Evolutionary conservation across 37 sponge, comb jelly and placozoan genomes (phyloP), one percentile per base, ranked within the genome.

Genomic region (Dysidea cf. avara): DNA sequence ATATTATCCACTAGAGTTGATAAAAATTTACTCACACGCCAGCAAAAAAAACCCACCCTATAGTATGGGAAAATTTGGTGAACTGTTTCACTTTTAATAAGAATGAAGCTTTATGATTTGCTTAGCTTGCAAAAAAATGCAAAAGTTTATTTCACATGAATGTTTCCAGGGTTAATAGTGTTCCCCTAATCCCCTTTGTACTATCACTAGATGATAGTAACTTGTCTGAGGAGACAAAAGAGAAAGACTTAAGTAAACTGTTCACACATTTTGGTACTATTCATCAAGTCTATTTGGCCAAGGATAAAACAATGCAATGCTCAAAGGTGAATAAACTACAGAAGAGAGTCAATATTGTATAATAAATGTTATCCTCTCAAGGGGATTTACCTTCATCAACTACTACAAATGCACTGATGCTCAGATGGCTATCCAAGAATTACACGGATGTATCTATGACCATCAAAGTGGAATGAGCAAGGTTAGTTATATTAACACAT

Each of bases 391-490:
- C 0, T 96, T 92, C 60, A 63, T 96, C 31, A 92, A 82, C 43
- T 96, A 78, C 58, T 57, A 69, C 29, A 22, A 51, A 1, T 39
- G 77, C 39, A 61, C 76, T 16, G 72, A 89, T 76, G 97, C 97
- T 3, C 88, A 84, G 46, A 78, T 82, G 35, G 93, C 97, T 28
- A 85, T 96, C 17, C 43, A 75, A 7, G 68, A 54, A 6, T 59
- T 96, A 37, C 60, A 96, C 69, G 90, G 97, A 1, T 92, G 43
- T 78, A 83, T 90, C 1, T 96, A 96, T 58, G 93, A 92, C 39
- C 93, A 96, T 96, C 54, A 89, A 92, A 52, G 93, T 96, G 56
- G 97, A 96, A 51, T 96, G 97, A 93, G 93, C 97, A 30, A 96
- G 83, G 97, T 96, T 63, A 92, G 92, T 67, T 0, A 33, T 35